Evolutionary conservation across 2,113 vertebrate genomes (phyloP), one percentile per base, ranked within the genome.

Genomic region (Myrmecophaga tridactyla): DNA sequence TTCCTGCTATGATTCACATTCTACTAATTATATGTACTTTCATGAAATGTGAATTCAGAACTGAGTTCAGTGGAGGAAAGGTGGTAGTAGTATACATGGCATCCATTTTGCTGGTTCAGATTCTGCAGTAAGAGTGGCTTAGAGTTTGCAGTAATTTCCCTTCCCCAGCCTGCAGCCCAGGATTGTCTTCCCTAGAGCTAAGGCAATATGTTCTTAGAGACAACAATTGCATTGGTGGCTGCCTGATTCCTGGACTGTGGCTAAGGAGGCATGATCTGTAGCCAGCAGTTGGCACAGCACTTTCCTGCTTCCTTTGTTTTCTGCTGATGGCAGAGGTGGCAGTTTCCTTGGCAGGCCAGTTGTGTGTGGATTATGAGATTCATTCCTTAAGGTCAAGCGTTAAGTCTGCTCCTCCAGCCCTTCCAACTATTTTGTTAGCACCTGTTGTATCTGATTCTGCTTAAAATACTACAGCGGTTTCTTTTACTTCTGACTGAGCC

Each of bases 201-300:
- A 94, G 76, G 39, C 58, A 39, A 14, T 75, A 3, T 86, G 39
- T 94, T 82, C 48, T 92, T 34, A 23, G 48, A 80, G 34, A 70
- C 58, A 80, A 3, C 34, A 51, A 20, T 90, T 51, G 65, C 18
- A 23, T 9, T 58, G 53, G n/a, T 72, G 34, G 51, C 7, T 77
- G 62, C 88, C 29, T 73, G n/a, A 65, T 92, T 92, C 76, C 80
- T 97, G 81, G 63, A 76, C 39, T 92, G 51, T 78, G 51, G 43
- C 65, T 70, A 6, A 82, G 53, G 43, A 76, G 17, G 46, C 73
- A 10, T 62, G 51, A 56, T 77, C 34, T 41, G 76, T 62, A 70
- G 73, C 70, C 76, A 73, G 48, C 4, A 13, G 7, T 82, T 75
- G 62, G 83, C 84, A 80, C 13, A 31, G 60, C 17, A 60, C 11